Evolutionary conservation across 2,888 invertebrate genomes (phyloP).

Genomic region (Parnassius orleans): DNA sequence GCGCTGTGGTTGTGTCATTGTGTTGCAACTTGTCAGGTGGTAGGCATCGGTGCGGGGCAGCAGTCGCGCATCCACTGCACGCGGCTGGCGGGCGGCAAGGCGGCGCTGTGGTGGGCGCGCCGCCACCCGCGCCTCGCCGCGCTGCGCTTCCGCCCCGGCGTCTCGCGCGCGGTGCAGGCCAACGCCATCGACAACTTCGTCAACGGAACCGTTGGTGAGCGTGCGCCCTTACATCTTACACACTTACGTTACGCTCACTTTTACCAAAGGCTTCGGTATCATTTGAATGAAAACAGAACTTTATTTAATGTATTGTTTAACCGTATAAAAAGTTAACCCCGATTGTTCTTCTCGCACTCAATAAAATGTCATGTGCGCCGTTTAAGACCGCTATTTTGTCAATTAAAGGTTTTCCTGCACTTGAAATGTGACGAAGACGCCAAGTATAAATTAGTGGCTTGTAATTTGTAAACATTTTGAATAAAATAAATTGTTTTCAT

Average conservation of each 20-base stretch:
- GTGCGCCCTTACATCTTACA: neutral
- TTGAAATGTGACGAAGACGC: too few species aligned
- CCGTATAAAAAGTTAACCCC: too few species aligned
- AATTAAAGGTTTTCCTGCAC: too few species aligned
- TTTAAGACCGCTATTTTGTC: too few species aligned
- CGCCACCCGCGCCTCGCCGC: constrained; percentile 90
- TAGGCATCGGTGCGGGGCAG: constrained; percentile 99
- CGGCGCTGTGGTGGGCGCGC: constrained; percentile 95
- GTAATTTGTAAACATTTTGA: too few species aligned
- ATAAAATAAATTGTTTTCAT: too few species aligned
- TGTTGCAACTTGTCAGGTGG: constrained; percentile 76
- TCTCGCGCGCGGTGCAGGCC: constrained; percentile 94
- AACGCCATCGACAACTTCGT: constrained; percentile 98
- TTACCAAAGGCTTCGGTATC: too few species aligned
- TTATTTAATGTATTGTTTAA: too few species aligned
- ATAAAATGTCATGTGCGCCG: too few species aligned
- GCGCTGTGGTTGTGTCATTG: neutral
- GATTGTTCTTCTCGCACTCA: too few species aligned
- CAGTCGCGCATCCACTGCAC: constrained; percentile 99
- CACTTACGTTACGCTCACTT: neutral
- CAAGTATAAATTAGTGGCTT: too few species aligned
- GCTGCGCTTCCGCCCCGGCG: constrained; percentile 92
- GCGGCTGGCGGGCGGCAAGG: constrained; percentile 93
- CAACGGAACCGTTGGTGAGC: constrained; percentile 91
- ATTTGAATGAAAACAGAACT: too few species aligned